Base-by-base conservation (phyloP, 2,113 vertebrate genomes). In the Chaetura pelagica region DNA sequence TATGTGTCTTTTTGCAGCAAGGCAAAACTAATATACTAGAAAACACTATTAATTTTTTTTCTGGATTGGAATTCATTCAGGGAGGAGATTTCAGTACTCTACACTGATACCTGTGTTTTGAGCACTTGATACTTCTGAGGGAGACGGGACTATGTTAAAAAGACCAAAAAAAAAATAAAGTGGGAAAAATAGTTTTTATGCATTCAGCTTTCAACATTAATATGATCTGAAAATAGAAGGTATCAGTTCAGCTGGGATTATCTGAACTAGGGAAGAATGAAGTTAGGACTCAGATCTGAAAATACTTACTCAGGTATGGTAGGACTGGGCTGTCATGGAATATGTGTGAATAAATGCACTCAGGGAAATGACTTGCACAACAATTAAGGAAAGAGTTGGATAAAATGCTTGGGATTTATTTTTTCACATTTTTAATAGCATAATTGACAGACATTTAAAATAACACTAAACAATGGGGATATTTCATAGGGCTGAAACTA, bases 61-160 rank as follows among this genome's bases (percentile, higher is more conserved):
- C 62, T 82, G 24, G 22, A 51, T 54, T 94, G 23, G 32, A 93
- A 57, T 89, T 91, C 62, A 85, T 93, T 92, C 84, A 88, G n/a
- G 48, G 87, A 87, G 82, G 72, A 89, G 20, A 22, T 30, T 12
- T 80, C 32, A 54, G 30, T 61, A 78, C 77, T 63, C 8, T 21
- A 0, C 68, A 21, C 8, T 30, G 44, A 10, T 83, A 19, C 61
- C 23, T 73, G 10, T 85, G 42, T 26, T 67, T 81, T 75, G 74
- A 78, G 57, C 20, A 40, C 8, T 15, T n/a, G 34, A 71, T 62
- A 35, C 7, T 67, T 91, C 67, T 85, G 72, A 52, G 35, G 40
- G 19, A 63, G 5, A 12, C 24, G 13, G 26, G 11, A 57, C 12
- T 49, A 42, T 5, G 52, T 8, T 15, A 21, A 72, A 24, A 2